Evolutionary conservation across 2,797 vertebrate genomes (phyloP).

Genomic region (Molothrus aeneus): DNA sequence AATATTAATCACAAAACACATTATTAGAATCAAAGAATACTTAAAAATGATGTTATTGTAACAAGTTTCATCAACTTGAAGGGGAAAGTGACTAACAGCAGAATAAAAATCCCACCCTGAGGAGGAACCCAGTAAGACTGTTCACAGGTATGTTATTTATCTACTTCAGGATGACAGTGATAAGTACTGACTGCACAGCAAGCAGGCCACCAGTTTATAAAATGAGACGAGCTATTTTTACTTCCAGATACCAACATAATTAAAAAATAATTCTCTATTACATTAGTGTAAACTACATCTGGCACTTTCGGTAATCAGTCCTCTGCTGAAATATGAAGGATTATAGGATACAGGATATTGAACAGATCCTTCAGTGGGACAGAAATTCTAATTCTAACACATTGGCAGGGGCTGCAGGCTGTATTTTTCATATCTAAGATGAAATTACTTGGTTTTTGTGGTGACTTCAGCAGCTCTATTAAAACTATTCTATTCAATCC

Average conservation of each 20-base stretch:
- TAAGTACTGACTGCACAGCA: neutral
- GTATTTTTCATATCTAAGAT: neutral
- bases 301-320: neutral
- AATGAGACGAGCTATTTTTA: neutral
- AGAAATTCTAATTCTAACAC: neutral
- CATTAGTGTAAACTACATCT: neutral
- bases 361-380: neutral
- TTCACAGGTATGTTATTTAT: neutral
- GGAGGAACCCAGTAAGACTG: neutral
- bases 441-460: neutral
- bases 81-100: neutral
- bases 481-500: neutral
- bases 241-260: neutral
- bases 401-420: neutral
- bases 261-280: neutral
- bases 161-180: neutral
- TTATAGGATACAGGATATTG: neutral
- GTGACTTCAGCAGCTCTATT: neutral
- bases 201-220: neutral
- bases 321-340: neutral
- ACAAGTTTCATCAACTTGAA: neutral
- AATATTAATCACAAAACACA: conserved; percentile 12
- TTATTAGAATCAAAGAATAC: neutral
- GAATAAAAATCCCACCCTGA: neutral
- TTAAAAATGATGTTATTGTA: neutral